A percentile compares a stretch with the other conserved stretches of the same genome.
These are phyloP conservation scores for Cyphomyrus plagiostoma DNA, from an alignment of 2,113 vertebrate species.

Conservation along the genomic window DNA sequence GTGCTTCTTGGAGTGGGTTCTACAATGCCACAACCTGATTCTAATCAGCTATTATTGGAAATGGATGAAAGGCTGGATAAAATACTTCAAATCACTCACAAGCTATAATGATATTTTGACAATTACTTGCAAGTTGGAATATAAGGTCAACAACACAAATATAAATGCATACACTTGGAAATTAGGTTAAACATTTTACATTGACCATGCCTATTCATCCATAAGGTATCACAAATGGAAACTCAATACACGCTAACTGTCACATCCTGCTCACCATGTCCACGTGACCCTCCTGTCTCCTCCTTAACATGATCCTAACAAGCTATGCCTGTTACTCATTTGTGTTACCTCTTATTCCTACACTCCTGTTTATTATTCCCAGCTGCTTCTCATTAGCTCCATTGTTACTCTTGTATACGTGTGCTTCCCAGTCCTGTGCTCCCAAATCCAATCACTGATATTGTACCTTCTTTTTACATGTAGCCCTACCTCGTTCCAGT, in stretches of 20 bases:
- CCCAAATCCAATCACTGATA: too few species aligned
- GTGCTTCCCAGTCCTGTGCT: too few species aligned
- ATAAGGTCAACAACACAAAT: background rate
- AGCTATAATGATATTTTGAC: background rate
- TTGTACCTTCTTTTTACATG: too few species aligned
- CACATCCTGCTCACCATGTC: too few species aligned
- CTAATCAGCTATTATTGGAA: background rate
- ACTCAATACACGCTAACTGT: background rate
- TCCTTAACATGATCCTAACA: too few species aligned
- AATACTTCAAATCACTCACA: background rate
- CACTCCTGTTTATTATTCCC: too few species aligned
- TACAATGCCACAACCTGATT: background rate
- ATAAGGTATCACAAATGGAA: background rate
- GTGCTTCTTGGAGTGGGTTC: background rate
- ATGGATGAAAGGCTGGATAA: background rate
- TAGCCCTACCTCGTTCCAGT: too few species aligned
- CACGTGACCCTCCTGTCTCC: too few species aligned
- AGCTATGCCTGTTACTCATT: too few species aligned
- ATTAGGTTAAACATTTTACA: background rate
- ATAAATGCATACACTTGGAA: background rate
- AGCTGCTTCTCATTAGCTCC: too few species aligned
- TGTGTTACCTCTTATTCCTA: too few species aligned
- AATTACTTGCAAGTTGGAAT: background rate
- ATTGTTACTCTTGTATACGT: too few species aligned
- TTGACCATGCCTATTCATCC: background rate